Base-by-base conservation (phyloP, 2,113 vertebrate genomes). In the Otus sunia region DNA sequence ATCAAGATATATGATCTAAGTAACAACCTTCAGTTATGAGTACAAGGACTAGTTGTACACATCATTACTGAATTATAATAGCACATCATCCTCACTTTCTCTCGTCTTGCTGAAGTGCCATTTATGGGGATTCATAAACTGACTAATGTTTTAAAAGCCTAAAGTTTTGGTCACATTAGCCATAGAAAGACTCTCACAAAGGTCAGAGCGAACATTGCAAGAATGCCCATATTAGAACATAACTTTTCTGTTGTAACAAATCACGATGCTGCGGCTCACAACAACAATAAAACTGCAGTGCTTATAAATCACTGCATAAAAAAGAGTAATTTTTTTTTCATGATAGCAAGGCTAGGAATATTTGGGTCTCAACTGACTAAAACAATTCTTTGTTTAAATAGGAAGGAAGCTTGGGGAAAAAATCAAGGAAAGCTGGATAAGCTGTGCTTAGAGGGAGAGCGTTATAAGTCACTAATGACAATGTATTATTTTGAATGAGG, bases 401-500 rank as follows among this genome's bases (percentile, higher is more conserved):
- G 95, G 96, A 97, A 95, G 92, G 95, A 97, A 97, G 58, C 53
- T 78, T 72, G 52, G 43, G 43, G 55, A 86, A 90, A 81, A 86
- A 86, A 93, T 79, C 29, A 94, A 94, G 94, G 69, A 92, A 95
- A 94, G 84, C 39, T 86, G 83, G 62, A 72, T 85, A 87, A 0
- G 6, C 52, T 92, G 58, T 2, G 4, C 80, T 92, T 85, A 36
- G 77, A 87, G 43, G 55, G 88, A 94, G 43, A 87, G 45, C 6
- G 5, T 60, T 96, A 7, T 63, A 93, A 93, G 86, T 88, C 67
- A 94, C 92, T 95, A 94, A 91, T 88, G 91, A 93, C 88, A 55
- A 36, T 94, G 58, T 87, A 91, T 97, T 98, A 97, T 97, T 98
- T 97, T 97, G 95, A 95, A 96, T 55, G 79, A 95, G 56, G 32